phyloP scores from a whole-genome alignment of 2,113 vertebrate species.

The Orientallactaga bullata region DNA sequence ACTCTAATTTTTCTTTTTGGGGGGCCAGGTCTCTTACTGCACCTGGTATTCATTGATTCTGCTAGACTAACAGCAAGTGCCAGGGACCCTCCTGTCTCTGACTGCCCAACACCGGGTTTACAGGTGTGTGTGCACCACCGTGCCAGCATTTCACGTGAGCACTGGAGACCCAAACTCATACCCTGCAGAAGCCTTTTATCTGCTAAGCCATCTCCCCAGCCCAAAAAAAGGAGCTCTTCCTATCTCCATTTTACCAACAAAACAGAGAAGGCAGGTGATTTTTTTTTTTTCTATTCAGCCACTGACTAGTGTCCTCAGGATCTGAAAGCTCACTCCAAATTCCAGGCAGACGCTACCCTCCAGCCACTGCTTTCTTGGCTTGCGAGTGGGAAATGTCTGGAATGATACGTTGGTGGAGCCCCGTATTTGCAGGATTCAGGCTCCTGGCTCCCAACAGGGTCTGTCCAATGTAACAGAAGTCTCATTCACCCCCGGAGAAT shows the following conservation, averaged over 20 bases:
- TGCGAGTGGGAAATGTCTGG: neutral
- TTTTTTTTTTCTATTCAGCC: neutral
- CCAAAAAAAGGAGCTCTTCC: neutral
- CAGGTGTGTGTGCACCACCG: no score
- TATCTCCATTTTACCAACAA: neutral
- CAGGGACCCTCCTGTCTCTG: no score
- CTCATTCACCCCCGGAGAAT: neutral
- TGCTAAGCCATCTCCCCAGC: no score
- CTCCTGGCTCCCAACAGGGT: neutral
- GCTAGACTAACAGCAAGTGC: no score
- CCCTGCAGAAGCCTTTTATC: neutral
- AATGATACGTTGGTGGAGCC: rapidly evolving
- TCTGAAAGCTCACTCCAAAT: neutral
- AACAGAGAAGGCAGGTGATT: neutral
- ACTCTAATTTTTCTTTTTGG: no score
- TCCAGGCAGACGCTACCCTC: neutral
- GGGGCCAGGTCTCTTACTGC: no score
- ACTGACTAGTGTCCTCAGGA: neutral
- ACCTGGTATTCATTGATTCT: no score
- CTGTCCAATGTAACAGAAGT: neutral
- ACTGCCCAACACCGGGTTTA: no score
- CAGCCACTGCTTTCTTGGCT: neutral
- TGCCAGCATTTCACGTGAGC: no score
- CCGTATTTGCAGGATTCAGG: neutral
- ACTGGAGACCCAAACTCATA: no score